These are phyloP conservation scores for Cosmia trapezina DNA, from an alignment of 2,888 invertebrate genomes.

Conservation along the genomic window DNA sequence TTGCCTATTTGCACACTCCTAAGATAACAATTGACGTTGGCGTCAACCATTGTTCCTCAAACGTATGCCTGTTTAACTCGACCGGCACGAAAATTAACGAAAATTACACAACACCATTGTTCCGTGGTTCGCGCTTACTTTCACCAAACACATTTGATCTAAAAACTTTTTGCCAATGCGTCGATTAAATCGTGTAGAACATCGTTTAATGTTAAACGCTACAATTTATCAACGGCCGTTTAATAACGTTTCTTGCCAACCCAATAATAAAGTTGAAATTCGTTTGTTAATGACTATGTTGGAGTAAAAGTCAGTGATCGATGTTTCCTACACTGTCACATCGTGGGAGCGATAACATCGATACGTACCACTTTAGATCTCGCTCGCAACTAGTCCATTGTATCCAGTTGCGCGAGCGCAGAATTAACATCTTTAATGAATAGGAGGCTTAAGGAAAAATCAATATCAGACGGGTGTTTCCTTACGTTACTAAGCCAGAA, in stretches of 20 bases:
- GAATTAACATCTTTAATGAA: constrained; percentile 51
- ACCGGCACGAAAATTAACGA: constrained; percentile 40
- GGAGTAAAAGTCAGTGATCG: constrained; percentile 67
- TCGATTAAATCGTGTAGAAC: constrained; percentile 65
- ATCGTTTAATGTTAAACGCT: constrained; percentile 48
- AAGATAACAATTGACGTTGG: constrained; percentile 76
- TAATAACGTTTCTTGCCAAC: constrained; percentile 9
- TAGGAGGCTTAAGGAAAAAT: constrained; percentile 44
- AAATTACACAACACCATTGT: constrained; percentile 60
- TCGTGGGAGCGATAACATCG: constrained; percentile 62
- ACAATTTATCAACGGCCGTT: constrained; percentile 17
- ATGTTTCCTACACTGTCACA: constrained; percentile 68
- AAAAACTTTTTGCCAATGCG: constrained; percentile 60
- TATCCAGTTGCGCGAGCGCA: constrained; percentile 59
- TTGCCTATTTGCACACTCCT: constrained; percentile 75
- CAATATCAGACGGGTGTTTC: constrained; percentile 22
- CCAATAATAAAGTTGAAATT: constrained; percentile 50
- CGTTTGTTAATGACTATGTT: constrained; percentile 34
- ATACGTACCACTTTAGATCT: constrained; percentile 62
- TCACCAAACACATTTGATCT: constrained; percentile 66
- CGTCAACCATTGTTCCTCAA: constrained; percentile 63
- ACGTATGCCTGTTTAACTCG: constrained; percentile 40
- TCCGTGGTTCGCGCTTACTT: constrained; percentile 57
- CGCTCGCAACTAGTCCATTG: constrained; percentile 63
- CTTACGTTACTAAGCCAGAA: constrained; percentile 17